Evolutionary conservation across 2,113 vertebrate species (phyloP), one percentile per base, ranked within the genome.

Genomic region (Vidua chalybeata): DNA sequence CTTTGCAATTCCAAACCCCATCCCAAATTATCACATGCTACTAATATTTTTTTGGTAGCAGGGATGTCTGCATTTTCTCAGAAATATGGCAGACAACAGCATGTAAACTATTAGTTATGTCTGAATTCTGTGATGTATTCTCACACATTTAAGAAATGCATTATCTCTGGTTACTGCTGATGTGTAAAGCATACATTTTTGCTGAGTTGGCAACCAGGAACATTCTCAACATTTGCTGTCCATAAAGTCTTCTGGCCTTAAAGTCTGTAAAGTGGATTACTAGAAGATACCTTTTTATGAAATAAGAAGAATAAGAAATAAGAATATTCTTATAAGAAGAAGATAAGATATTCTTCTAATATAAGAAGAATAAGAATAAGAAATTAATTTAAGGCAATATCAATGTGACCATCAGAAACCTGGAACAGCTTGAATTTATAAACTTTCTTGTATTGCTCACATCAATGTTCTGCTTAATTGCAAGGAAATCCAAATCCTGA

Each of bases 131-230:
- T 51, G 18, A 48, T 45, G 19, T 2, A 43, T 39, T 76, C 37
- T 81, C 1, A 3, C 15, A 35, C 6, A 5, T 0, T 0, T 15
- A 56, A 82, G 64, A 71, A 67, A 63, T 23, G 0, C 13, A 19
- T 49, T 86, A 13, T 31, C 19, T 84, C 20, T 88, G 63, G 31
- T 77, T 69, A 31, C 15, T 76, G 46, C 43, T 84, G 45, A 39
- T 1, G 0, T 51, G 10, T 55, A 82, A 75, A 74, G 9, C 28
- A 54, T 5, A 35, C 3, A 9, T 54, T 77, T 88, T 73, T 81
- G 18, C 35, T 78, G 5, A 17, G 13, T 18, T 83, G 52, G 68
- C 63, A 72, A 71, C 52, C 3, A 8, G 49, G 41, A 64, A 68
- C 30, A 17, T 66, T 58, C 54, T 77, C 55, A 21, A 8, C 56